Percentiles rank a stretch among this genome's conserved stretches.
phyloP scores from a whole-genome alignment of 2,113 vertebrate genomes.

The Engystomops pustulosus region DNA sequence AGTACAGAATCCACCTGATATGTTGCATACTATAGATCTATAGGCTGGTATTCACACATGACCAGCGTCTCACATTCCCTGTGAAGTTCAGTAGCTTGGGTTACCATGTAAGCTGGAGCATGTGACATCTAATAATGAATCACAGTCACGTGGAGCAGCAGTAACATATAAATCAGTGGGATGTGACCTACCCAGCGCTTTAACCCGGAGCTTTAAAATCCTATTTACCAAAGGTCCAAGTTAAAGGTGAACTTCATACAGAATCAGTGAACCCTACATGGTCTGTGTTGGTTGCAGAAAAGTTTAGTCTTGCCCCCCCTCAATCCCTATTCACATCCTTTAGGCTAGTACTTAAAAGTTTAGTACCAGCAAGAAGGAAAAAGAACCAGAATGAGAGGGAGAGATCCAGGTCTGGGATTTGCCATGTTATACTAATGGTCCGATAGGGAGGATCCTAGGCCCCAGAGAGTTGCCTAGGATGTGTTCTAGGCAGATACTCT shows the following conservation, averaged over 20 bases:
- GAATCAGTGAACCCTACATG: neutral
- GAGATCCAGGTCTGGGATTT: too few relatives aligned
- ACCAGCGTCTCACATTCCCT: neutral
- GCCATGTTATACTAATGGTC: too few relatives aligned
- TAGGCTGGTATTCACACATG: constrained; percentile 1
- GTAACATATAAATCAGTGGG: neutral
- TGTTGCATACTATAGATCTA: neutral
- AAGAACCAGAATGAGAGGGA: too few relatives aligned
- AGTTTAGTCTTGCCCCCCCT: too few relatives aligned
- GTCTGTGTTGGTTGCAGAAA: neutral
- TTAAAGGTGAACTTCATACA: neutral
- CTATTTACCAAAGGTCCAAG: neutral
- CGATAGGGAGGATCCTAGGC: too few relatives aligned
- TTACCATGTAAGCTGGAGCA: neutral
- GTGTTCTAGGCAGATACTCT: too few relatives aligned
- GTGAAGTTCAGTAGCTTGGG: constrained; percentile 5
- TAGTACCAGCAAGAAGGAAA: too few relatives aligned
- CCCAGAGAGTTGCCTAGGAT: too few relatives aligned
- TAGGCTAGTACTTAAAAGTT: too few relatives aligned
- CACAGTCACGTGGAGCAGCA: neutral
- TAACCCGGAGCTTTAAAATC: neutral
- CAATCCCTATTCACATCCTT: too few relatives aligned
- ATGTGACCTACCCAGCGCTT: neutral
- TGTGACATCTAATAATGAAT: neutral
- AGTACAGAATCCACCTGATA: neutral